These are phyloP conservation scores for Siniperca knerii DNA, from an alignment of 2,113 vertebrate genomes.

Conservation along the genomic window DNA sequence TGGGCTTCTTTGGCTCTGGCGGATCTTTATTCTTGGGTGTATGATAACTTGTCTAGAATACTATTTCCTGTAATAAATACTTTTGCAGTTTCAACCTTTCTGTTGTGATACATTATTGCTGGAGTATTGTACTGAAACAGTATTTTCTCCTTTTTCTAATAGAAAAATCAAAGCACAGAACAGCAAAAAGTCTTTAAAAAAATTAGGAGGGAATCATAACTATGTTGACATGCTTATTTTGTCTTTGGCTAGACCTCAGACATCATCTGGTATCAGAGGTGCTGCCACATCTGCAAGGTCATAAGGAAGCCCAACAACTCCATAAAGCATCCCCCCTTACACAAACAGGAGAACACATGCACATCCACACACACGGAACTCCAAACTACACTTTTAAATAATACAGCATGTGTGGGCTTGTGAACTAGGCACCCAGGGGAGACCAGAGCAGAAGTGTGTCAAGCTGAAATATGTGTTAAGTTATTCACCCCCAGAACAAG, in stretches of 20 bases:
- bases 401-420: conserved; percentile 75
- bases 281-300: conserved; percentile 44
- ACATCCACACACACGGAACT: conserved; percentile 49
- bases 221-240: neutral
- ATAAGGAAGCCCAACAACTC: conserved; percentile 26
- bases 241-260: conserved; percentile 10
- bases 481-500: conserved; percentile 75
- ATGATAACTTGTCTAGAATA: conserved; percentile 43
- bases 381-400: conserved; percentile 74
- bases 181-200: neutral
- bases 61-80: conserved; percentile 37
- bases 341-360: conserved; percentile 54
- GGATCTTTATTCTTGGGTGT: conserved; percentile 33
- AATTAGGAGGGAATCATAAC: neutral
- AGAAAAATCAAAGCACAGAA: neutral
- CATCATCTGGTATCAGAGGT: conserved; percentile 25
- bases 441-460: conserved; percentile 77
- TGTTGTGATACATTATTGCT: conserved; percentile 18
- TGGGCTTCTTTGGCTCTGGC: neutral
- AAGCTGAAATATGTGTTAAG: conserved; percentile 82
- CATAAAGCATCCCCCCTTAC: conserved; percentile 25
- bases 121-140: neutral
- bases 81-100: conserved; percentile 12
- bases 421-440: conserved; percentile 73
- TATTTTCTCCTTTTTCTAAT: neutral